These are phyloP conservation scores for Drosophila nr. fundita DNA, from an alignment of 2,888 invertebrate species.

Conservation along the genomic window DNA sequence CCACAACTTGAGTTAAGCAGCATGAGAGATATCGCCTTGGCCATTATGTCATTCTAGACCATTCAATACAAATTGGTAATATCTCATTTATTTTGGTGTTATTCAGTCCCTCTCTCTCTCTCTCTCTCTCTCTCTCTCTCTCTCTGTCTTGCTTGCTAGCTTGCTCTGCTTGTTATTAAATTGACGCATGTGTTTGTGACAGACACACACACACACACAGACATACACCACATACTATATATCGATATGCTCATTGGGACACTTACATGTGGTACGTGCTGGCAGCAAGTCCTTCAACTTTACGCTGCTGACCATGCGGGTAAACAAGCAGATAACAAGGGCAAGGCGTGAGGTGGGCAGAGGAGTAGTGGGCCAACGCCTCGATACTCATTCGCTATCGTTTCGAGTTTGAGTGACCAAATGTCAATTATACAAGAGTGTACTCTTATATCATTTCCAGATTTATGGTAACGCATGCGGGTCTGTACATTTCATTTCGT, in stretches of 20 bases:
- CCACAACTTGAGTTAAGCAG: conserved; percentile 18
- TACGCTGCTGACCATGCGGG: conserved; percentile 41
- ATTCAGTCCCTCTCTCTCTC: conserved; percentile 20
- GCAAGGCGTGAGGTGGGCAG: not conserved
- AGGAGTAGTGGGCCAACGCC: not conserved
- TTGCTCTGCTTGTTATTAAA: conserved; percentile 60
- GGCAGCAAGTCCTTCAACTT: conserved; percentile 48
- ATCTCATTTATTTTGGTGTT: conserved; percentile 72
- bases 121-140: not conserved
- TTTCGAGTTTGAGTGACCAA: conserved; percentile 70
- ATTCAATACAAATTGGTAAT: conserved; percentile 79
- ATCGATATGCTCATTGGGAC: conserved; percentile 30
- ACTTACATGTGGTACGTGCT: conserved; percentile 58
- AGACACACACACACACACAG: conserved; percentile 16
- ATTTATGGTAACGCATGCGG: conserved; percentile 59
- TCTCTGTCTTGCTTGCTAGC: conserved; percentile 17
- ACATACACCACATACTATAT: conserved; percentile 1
- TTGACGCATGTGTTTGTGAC: conserved; percentile 68
- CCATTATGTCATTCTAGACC: conserved; percentile 72
- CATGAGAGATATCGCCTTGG: conserved; percentile 25
- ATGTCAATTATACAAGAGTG: conserved; percentile 75
- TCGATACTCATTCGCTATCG: conserved; percentile 52
- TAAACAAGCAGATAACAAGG: conserved; percentile 26
- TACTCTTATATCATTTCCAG: conserved; percentile 78
- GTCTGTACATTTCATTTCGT: not conserved